Evolutionary conservation across 2,888 invertebrate species (phyloP), one percentile per base, ranked within the genome.

Genomic region (Petrolisthes manimaculis): DNA sequence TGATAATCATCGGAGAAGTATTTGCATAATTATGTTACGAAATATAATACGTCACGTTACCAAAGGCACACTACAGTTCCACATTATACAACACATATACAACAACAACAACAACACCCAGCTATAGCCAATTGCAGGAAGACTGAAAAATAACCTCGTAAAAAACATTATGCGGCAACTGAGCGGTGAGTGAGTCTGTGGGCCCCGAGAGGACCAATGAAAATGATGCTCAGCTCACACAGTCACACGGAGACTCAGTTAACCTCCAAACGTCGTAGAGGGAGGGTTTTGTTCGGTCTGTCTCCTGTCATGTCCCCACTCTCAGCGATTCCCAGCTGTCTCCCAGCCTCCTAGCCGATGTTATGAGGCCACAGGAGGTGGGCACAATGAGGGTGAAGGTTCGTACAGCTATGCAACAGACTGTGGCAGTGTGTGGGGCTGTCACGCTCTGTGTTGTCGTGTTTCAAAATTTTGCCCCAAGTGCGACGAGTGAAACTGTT

Each of bases 331-430:
- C 37, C 61, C 51, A 75, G 24, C 71, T 37, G 12, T 12, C 61
- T 3, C 61, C 18, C 24, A 18, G 61, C 54, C 53, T n/a, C 53
- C 55, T n/a, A 69, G 14, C 83, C 79, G 75, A 77, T 86, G 86
- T 83, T 53, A 86, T 86, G 86, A 82, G 81, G 86, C 80, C 86
- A 14, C 89, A 89, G 78, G 89, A 89, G 51, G 78, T 85, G 71
- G 53, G 87, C n/a, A 89, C 89, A 77, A 89, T 89, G 89, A 86
- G 89, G 75, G 67, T 89, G 54, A 89, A 89, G 86, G 79, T 89
- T 24, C 83, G 86, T 9, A 86, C 75, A 37, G 18, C 86, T 24
- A 74, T 86, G 54, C 89, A 89, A 69, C 87, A 87, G 12, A 80
- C 79, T 18, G 74, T 77, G 55, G 69, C 69, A 4, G 83, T 54